Conservation (phyloP, 2,888 invertebrate genomes). For the Ochropacha duplaris region DNA sequence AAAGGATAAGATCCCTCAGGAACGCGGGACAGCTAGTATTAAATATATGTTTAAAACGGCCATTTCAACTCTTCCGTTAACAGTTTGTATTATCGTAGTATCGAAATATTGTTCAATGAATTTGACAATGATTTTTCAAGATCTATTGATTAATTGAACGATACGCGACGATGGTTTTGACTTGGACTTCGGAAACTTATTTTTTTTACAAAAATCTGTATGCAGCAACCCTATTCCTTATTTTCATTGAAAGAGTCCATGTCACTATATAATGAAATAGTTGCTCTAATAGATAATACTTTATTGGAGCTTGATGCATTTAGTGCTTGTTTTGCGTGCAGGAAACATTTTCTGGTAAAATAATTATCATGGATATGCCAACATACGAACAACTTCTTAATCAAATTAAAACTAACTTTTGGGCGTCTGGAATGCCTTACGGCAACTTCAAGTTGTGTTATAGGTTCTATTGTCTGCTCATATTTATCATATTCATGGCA, state of each 20-base stretch:
- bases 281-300: neutral
- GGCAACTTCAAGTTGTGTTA: constrained; percentile 32
- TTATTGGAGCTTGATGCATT: neutral
- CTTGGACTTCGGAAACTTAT: too few species aligned
- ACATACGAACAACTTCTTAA: constrained; percentile 50
- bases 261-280: neutral
- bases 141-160: too few species aligned
- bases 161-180: too few species aligned
- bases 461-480: constrained; percentile 35
- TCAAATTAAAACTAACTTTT: constrained; percentile 52
- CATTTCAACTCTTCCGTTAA: too few species aligned
- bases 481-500: constrained; percentile 32
- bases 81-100: too few species aligned
- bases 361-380: constrained; percentile 43
- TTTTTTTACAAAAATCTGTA: too few species aligned
- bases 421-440: constrained; percentile 48
- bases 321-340: neutral
- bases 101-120: too few species aligned
- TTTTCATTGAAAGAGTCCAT: neutral
- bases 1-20: too few species aligned
- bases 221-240: neutral
- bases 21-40: too few species aligned
- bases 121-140: too few species aligned
- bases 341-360: neutral
- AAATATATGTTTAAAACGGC: too few species aligned